A percentile compares a stretch with the other conserved stretches of the same genome.
Evolutionary conservation across 1,140 invertebrate species (phyloP).

Genomic region (Saxidomus purpurata): DNA sequence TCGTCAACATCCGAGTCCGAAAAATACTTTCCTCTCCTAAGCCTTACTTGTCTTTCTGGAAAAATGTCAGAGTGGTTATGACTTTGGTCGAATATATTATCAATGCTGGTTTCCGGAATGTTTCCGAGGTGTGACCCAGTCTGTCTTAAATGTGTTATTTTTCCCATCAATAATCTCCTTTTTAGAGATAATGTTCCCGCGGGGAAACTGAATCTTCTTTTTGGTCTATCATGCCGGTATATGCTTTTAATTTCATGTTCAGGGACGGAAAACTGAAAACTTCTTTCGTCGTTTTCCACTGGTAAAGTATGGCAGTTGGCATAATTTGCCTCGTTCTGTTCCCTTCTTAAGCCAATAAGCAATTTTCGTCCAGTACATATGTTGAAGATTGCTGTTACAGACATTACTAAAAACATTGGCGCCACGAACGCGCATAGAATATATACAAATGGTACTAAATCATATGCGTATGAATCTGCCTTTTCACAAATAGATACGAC

Average conservation of each 20-base stretch:
- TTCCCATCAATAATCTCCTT: background rate
- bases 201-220: background rate
- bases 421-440: constrained; percentile 12
- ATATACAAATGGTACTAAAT: constrained; percentile 35
- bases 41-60: background rate
- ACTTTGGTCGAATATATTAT: background rate
- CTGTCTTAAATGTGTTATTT: background rate
- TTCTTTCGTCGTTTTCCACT: background rate
- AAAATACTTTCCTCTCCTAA: background rate
- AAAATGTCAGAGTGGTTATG: background rate
- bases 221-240: background rate
- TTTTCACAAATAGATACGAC: constrained; percentile 46
- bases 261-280: background rate
- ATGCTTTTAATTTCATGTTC: background rate
- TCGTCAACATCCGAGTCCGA: background rate
- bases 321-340: background rate
- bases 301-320: background rate
- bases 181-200: background rate
- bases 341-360: background rate
- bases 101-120: background rate
- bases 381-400: constrained; percentile 15
- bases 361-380: constrained; percentile 44
- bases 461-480: constrained; percentile 19
- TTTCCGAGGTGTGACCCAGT: background rate
- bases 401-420: constrained; percentile 35